A percentile compares a stretch with the other conserved stretches of the same genome.
These are phyloP conservation scores for Caenorhabditis sp. DNA, from an alignment of 2,888 invertebrate species.

Conservation along the genomic window DNA sequence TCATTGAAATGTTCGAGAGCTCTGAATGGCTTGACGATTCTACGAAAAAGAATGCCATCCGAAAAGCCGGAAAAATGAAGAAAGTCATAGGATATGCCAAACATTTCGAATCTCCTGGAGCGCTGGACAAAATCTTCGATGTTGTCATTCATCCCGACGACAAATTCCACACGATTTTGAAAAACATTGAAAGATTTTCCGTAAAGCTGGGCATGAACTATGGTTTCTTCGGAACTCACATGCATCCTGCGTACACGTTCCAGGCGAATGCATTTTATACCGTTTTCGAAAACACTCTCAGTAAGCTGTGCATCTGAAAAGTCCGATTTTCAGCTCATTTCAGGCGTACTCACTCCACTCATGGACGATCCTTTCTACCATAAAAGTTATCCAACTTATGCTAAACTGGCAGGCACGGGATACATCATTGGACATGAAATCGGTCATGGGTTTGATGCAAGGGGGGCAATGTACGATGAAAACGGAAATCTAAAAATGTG, in stretches of 20 bases:
- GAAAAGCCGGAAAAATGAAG: background rate
- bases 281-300: background rate
- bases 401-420: background rate
- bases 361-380: background rate
- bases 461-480: slow-evolving; percentile 88
- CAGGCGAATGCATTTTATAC: background rate
- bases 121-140: background rate
- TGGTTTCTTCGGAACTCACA: background rate
- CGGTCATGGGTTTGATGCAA: slow-evolving; percentile 85
- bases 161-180: background rate
- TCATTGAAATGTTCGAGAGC: slow-evolving; percentile 3
- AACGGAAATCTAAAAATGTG: slow-evolving; percentile 94
- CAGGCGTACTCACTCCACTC: background rate
- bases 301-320: background rate
- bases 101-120: background rate
- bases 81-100: background rate
- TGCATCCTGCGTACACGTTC: background rate
- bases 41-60: background rate
- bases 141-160: background rate
- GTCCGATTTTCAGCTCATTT: background rate
- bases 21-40: slow-evolving; percentile 1
- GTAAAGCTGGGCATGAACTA: background rate
- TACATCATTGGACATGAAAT: slow-evolving; percentile 15
- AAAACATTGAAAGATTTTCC: background rate
- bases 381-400: background rate